phyloP scores from a whole-genome alignment of 1,140 invertebrate species.

The Sinella curviseta region DNA sequence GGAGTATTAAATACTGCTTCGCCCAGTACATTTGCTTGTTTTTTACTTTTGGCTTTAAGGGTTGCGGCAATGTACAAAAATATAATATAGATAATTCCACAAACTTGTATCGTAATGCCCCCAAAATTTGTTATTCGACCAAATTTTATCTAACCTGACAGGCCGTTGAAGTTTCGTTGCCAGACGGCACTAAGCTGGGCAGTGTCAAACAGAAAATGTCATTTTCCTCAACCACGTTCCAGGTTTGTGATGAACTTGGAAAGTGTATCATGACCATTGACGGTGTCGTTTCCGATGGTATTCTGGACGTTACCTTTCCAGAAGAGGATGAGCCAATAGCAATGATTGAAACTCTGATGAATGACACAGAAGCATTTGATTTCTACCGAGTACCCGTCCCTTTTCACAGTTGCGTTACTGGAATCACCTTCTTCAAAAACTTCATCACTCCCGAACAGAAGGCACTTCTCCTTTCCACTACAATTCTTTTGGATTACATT shows the following conservation, averaged over 20 bases:
- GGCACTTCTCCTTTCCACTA: background rate
- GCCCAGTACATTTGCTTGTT: conserved; percentile 1
- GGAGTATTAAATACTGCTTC: background rate
- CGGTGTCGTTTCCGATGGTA: background rate
- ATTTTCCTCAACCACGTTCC: background rate
- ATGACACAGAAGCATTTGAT: background rate
- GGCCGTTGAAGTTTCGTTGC: background rate
- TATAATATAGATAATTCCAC: background rate
- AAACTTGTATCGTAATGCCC: background rate
- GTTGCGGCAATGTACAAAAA: conserved; percentile 23
- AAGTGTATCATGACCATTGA: background rate
- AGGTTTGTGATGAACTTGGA: background rate
- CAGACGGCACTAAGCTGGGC: background rate
- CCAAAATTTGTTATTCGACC: background rate
- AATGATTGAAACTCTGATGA: conserved; percentile 16
- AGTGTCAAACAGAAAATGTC: background rate
- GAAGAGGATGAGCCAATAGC: conserved; percentile 19
- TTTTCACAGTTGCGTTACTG: background rate
- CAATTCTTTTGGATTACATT: background rate
- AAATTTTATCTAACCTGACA: background rate
- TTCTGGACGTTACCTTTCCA: conserved; percentile 8
- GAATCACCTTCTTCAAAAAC: background rate
- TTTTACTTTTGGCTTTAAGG: conserved; percentile 9
- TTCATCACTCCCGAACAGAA: conserved; percentile 1
- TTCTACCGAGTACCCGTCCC: background rate